phyloP scores from a whole-genome alignment of 1,140 invertebrate species.

The Leguminivora glycinivorella region DNA sequence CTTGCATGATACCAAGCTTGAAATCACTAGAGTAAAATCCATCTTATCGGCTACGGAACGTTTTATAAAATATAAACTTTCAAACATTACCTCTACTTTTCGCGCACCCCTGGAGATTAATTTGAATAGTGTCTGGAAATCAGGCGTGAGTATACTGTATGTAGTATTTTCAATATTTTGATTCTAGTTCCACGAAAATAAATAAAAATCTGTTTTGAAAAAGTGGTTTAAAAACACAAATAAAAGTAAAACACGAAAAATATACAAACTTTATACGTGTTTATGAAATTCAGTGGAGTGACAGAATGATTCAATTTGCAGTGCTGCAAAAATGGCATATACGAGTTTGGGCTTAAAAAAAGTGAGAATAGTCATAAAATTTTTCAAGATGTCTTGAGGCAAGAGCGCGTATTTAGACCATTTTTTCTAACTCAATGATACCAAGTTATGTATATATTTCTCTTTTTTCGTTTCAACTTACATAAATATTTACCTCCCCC shows the following conservation, averaged over 20 bases:
- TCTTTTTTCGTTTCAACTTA: no score
- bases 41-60: not conserved
- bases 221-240: not conserved
- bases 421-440: no score
- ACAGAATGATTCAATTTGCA: not conserved
- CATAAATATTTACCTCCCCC: no score
- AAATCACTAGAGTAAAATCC: constrained; percentile 7
- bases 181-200: not conserved
- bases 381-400: no score
- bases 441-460: no score
- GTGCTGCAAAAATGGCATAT: not conserved
- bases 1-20: not conserved
- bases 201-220: not conserved
- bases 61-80: constrained; percentile 9
- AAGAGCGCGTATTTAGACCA: no score
- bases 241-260: no score
- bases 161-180: not conserved
- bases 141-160: no score
- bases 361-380: no score
- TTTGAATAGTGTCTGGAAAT: not conserved
- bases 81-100: not conserved
- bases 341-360: no score
- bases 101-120: not conserved
- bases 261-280: no score
- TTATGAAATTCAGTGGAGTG: not conserved